Percentiles rank a stretch among this genome's conserved stretches.
Conservation (phyloP, 2,797 vertebrate genomes). For the Chanos chanos region DNA sequence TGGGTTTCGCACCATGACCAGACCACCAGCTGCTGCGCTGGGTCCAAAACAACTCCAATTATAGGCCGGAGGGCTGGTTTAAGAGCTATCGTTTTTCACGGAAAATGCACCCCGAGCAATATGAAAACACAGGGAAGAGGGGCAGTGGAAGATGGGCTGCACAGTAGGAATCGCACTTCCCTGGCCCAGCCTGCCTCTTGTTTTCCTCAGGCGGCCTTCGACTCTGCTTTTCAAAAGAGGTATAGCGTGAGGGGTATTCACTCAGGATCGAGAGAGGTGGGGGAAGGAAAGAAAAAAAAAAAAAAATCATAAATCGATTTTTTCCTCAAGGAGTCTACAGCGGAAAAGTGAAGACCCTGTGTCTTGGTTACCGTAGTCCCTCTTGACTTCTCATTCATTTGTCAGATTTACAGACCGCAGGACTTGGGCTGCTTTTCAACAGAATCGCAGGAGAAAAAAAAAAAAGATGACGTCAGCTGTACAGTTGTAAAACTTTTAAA, state of each 20-base stretch:
- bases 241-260: too few relatives aligned
- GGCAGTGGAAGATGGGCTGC: not conserved
- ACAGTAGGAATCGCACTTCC: slow-evolving; percentile 35
- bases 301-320: slow-evolving; percentile 55
- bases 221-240: not conserved
- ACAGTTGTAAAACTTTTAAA: too few relatives aligned
- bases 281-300: slow-evolving; percentile 19
- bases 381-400: slow-evolving; percentile 34
- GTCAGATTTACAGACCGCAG: slow-evolving; percentile 30
- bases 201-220: not conserved
- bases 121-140: not conserved
- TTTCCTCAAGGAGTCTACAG: slow-evolving; percentile 37
- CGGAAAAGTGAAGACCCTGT: slow-evolving; percentile 18
- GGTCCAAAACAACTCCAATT: too few relatives aligned
- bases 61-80: too few relatives aligned
- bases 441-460: too few relatives aligned
- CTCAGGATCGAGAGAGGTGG: not conserved
- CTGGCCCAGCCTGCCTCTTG: not conserved
- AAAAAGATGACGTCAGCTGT: too few relatives aligned
- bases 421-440: too few relatives aligned
- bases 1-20: too few relatives aligned
- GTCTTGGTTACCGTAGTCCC: slow-evolving; percentile 33
- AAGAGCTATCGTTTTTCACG: not conserved
- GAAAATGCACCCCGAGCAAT: slow-evolving; percentile 2
- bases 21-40: too few relatives aligned